Evolutionary conservation across 23 tunicate species (phyloP), one percentile per base, ranked within the genome.

Genomic region (Halocynthia roretzi): DNA sequence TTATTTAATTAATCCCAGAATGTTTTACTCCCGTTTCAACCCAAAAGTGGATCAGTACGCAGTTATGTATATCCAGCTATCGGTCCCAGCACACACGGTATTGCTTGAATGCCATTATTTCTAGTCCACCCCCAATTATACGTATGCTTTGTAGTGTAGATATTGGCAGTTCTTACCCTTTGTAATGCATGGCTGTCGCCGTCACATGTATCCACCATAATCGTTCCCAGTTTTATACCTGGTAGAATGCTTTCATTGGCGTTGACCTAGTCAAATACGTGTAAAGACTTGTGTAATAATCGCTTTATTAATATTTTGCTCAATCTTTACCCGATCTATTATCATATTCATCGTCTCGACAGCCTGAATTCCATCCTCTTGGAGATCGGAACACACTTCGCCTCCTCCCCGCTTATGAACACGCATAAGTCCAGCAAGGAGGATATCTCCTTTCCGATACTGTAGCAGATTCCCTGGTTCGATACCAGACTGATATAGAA

Each of bases 161-260:
- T 31, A 31, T 31, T 31, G 8, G 52, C 10, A 23, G 31, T 44
- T 0, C 80, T 79, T 70, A 85, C 89, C 83, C 83, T 52, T 52
- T 78, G 70, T 65, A 85, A 71, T 18, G 89, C 89, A 54, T 85
- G 83, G 15, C 85, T 85, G 71, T 85, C 89, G 23, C 77, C 63
- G 55, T 85, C 89, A 54, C 89, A 85, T 20, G 89, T 85, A 56
- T 85, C 89, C 61, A 85, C 54, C 83, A 85, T 85, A 18, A 85
- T 50, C 6, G 83, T 78, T 56, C 89, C 78, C 8, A 91, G 61
- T 31, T 71, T 52, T 5, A 91, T 69, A 11, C 91, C 91, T 6
- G 89, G 87, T 15, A 91, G 83, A 40, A 91, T 50, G 6, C 31
- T 71, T 40, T 18, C 40, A 77, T 91, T 56, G 7, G 23, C 53